Conservation (phyloP, 2,113 vertebrate species). For the Anarhynchus alexandrinus region DNA sequence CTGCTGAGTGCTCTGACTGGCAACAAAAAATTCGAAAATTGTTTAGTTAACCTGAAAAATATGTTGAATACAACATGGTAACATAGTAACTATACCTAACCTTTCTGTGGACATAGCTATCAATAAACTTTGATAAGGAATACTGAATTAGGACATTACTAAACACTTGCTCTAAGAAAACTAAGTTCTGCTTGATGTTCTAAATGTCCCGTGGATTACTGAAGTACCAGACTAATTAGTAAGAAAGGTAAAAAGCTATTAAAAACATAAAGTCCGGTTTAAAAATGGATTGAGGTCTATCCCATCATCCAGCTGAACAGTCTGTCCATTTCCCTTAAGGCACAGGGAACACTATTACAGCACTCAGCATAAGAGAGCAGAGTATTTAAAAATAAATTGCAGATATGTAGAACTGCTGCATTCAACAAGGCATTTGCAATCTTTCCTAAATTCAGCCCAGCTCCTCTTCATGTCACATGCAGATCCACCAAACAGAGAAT, state of each 20-base stretch:
- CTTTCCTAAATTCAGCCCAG: neutral
- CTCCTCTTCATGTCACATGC: neutral
- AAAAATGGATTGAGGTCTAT: conserved; percentile 57
- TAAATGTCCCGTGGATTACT: neutral
- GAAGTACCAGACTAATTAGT: conserved; percentile 32
- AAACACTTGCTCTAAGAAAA: neutral
- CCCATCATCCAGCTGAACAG: conserved; percentile 33
- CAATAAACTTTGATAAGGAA: neutral
- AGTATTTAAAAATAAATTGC: neutral
- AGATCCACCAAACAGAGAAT: neutral
- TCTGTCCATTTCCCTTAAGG: conserved; percentile 13
- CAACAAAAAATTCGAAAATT: neutral
- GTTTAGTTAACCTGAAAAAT: neutral
- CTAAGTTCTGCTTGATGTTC: neutral
- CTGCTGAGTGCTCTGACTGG: neutral
- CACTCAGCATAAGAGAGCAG: neutral
- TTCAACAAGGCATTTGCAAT: neutral
- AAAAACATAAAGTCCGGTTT: conserved; percentile 8
- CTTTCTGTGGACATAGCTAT: neutral
- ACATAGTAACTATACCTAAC: neutral
- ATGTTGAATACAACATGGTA: neutral
- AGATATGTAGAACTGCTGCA: neutral
- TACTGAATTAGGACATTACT: neutral
- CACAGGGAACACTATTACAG: neutral
- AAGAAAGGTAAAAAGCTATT: conserved; percentile 8